phyloP scores from a whole-genome alignment of 2,113 vertebrate genomes.

The Acrocephalus arundinaceus region DNA sequence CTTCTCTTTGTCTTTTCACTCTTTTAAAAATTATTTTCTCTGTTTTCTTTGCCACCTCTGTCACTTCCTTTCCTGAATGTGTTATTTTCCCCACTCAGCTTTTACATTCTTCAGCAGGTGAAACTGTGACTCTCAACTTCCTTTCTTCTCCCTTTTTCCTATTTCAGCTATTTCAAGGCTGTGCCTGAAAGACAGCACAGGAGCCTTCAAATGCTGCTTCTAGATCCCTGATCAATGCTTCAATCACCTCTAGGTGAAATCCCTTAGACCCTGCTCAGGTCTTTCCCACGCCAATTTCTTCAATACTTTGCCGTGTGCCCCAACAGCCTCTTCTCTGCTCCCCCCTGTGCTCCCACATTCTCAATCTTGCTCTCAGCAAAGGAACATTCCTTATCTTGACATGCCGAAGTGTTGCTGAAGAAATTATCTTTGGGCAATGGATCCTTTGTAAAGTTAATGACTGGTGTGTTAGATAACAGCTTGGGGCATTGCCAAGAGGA shows the following conservation, averaged over 20 bases:
- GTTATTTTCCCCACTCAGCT: background rate
- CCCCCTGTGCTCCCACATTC: background rate
- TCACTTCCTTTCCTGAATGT: background rate
- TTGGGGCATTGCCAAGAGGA: constrained; percentile 45
- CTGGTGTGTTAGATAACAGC: constrained; percentile 59
- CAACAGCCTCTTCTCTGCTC: background rate
- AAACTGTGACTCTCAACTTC: background rate
- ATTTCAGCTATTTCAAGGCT: background rate
- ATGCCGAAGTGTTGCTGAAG: constrained; percentile 68
- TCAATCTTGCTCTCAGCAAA: constrained; percentile 22
- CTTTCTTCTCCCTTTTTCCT: background rate
- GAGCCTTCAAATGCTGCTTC: background rate
- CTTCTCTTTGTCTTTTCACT: background rate
- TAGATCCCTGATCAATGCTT: background rate
- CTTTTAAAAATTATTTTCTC: background rate
- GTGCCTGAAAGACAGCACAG: background rate
- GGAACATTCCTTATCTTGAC: constrained; percentile 66
- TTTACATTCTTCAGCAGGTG: background rate
- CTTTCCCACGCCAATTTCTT: background rate
- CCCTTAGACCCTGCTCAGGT: background rate
- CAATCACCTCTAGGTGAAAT: background rate
- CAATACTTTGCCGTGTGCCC: background rate
- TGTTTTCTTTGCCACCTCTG: background rate
- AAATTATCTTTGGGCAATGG: constrained; percentile 66
- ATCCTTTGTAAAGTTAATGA: constrained; percentile 71